Conservation (phyloP, 2,888 invertebrate species). For the Tromatobia lineatoria region DNA sequence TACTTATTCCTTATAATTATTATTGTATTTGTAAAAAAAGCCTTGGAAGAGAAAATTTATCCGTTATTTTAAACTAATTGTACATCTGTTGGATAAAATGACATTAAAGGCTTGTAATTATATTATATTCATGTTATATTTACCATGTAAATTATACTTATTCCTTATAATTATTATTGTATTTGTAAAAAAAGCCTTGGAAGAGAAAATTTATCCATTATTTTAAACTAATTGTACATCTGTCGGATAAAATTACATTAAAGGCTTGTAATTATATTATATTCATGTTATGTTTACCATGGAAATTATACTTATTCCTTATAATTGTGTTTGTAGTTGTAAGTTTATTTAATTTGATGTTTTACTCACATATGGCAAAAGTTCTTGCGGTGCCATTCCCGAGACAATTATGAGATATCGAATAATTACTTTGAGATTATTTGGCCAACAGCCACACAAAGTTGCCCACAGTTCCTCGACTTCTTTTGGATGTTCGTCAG, state of each 20-base stretch:
- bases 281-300: no score
- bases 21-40: no score
- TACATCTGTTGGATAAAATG: not conserved
- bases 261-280: not conserved
- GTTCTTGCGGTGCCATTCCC: constrained; percentile 98
- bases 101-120: not conserved
- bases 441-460: constrained; percentile 97
- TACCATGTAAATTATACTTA: no score
- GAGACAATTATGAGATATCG: constrained; percentile 98
- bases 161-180: not conserved
- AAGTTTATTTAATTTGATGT: not conserved
- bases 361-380: constrained; percentile 94
- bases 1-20: not conserved
- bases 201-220: not conserved
- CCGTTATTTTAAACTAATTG: not conserved
- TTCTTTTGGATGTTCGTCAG: constrained; percentile 97
- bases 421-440: constrained; percentile 98
- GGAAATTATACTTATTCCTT: not conserved
- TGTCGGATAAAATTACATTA: not conserved
- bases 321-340: not conserved
- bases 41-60: no score
- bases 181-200: no score
- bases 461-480: constrained; percentile 99
- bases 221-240: not conserved
- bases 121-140: not conserved